Evolutionary conservation across 2,888 invertebrate species (phyloP).

Genomic region (Venusia cambrica): DNA sequence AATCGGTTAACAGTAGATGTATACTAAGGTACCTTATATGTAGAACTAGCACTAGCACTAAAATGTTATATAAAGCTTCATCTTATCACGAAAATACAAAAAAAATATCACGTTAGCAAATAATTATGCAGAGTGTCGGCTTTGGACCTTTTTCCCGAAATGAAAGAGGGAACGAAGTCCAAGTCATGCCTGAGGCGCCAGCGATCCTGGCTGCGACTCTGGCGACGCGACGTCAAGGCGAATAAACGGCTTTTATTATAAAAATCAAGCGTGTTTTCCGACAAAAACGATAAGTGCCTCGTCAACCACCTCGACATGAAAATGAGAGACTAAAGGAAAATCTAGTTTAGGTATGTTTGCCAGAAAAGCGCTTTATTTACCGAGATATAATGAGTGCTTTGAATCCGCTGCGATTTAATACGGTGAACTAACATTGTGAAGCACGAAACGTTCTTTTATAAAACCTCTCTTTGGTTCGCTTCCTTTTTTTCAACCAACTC

Average conservation of each 20-base stretch:
- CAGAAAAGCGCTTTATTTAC: slow-evolving; percentile 34
- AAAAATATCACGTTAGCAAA: too few relatives aligned
- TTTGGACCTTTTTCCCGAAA: not conserved
- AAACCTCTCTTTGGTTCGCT: not conserved
- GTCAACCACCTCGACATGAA: slow-evolving; percentile 46
- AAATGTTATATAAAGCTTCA: too few relatives aligned
- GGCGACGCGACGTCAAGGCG: slow-evolving; percentile 43
- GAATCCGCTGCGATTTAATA: slow-evolving; percentile 15
- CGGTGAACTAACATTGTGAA: slow-evolving; percentile 11
- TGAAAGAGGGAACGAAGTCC: not conserved
- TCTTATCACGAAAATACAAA: too few relatives aligned
- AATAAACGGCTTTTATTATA: slow-evolving; percentile 60
- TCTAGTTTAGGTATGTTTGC: slow-evolving; percentile 38
- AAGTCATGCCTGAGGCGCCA: slow-evolving; percentile 13
- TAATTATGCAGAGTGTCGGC: too few relatives aligned
- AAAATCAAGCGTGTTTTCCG: slow-evolving; percentile 50
- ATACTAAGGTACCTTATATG: too few relatives aligned
- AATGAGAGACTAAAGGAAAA: slow-evolving; percentile 47
- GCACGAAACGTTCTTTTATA: slow-evolving; percentile 8
- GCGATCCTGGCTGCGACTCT: slow-evolving; percentile 17
- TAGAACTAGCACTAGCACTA: too few relatives aligned
- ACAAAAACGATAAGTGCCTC: slow-evolving; percentile 33
- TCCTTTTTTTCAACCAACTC: not conserved
- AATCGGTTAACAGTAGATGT: too few relatives aligned
- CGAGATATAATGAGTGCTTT: slow-evolving; percentile 20